These are phyloP conservation scores for Gymnocephalus cernua DNA, from an alignment of 2,113 vertebrate genomes.

Conservation along the genomic window DNA sequence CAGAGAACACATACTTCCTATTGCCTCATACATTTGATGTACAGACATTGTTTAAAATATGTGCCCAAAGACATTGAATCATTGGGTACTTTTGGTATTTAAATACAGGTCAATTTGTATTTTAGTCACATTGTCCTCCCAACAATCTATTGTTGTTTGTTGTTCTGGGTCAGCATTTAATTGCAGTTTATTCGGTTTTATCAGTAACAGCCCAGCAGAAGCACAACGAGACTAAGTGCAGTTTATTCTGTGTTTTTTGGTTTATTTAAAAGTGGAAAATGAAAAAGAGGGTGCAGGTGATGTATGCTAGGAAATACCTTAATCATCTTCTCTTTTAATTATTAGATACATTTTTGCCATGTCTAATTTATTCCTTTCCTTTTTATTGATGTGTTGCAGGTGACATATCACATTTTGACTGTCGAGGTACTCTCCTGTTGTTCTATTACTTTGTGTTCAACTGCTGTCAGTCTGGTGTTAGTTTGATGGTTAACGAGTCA, in stretches of 20 bases:
- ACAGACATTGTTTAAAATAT: not conserved
- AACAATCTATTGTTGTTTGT: not conserved
- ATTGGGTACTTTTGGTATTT: not conserved
- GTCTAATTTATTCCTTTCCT: not conserved
- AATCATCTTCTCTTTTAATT: not conserved
- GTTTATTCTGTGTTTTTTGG: not conserved
- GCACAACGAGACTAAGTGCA: not conserved
- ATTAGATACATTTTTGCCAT: not conserved
- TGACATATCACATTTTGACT: constrained; percentile 24
- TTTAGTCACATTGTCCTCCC: constrained; percentile 8
- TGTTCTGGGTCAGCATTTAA: constrained; percentile 16
- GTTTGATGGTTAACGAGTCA: constrained; percentile 43
- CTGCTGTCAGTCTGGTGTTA: constrained; percentile 45
- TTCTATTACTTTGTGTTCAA: constrained; percentile 12
- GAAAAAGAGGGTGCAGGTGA: not conserved
- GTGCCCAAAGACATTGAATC: constrained; percentile 4
- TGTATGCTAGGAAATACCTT: not conserved
- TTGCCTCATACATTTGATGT: not conserved
- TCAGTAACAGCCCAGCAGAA: constrained; percentile 22
- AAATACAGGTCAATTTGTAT: constrained; percentile 24
- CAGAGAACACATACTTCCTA: constrained; percentile 3
- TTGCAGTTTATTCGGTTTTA: constrained; percentile 21
- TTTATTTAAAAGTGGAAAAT: constrained; percentile 1
- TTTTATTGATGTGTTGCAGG: constrained; percentile 25
- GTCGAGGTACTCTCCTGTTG: constrained; percentile 2